Conservation (phyloP, 92 coral and sea anemone species). For the Paramuricea clavata region DNA sequence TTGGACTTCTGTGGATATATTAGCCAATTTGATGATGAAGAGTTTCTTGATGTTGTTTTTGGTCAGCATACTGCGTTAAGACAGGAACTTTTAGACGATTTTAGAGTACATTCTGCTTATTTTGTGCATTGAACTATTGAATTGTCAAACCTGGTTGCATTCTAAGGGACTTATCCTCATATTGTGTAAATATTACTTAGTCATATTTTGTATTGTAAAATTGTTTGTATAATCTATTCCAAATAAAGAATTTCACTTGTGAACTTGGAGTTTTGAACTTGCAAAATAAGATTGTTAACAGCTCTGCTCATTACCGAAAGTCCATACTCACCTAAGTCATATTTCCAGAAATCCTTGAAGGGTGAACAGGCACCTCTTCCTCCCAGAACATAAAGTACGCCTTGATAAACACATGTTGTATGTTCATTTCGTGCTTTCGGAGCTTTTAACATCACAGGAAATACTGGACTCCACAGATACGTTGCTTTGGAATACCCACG, state of each 20-base stretch:
- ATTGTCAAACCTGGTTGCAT: no score
- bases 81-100: no score
- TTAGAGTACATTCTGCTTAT: no score
- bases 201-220: neutral
- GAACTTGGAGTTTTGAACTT: no score
- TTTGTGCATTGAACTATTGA: no score
- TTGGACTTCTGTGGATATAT: no score
- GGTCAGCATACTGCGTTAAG: no score
- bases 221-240: neutral
- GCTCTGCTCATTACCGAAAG: neutral
- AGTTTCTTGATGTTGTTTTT: no score
- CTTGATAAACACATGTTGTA: conserved; percentile 85
- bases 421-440: conserved; percentile 95
- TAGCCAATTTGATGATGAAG: no score
- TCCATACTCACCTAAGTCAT: conserved; percentile 81
- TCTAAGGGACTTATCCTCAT: no score
- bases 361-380: conserved; percentile 92
- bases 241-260: no score
- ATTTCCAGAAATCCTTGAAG: conserved; percentile 97
- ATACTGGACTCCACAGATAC: conserved; percentile 97
- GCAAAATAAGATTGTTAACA: neutral
- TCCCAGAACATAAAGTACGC: conserved; percentile 84
- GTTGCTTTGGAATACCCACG: conserved; percentile 81
- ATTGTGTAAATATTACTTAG: no score
- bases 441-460: conserved; percentile 76